These are phyloP conservation scores for Sparus aurata DNA, from an alignment of 2,797 vertebrate genomes.

Conservation along the genomic window DNA sequence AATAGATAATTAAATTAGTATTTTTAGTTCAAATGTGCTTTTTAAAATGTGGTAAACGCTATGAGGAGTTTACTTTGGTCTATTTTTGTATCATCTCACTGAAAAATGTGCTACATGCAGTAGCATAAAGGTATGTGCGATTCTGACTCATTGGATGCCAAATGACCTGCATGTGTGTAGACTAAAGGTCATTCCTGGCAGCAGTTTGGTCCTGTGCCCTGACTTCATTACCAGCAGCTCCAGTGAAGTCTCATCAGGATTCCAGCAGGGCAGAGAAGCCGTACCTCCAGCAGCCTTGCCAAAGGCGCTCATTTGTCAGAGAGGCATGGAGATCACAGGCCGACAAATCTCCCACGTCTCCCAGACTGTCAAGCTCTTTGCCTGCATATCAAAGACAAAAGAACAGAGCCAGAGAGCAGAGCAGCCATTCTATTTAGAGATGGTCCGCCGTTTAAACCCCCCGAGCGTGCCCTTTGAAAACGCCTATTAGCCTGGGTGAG, in stretches of 20 bases:
- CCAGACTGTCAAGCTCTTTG: slow-evolving; percentile 81
- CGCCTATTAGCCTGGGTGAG: slow-evolving; percentile 84
- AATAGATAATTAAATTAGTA: slow-evolving; percentile 9
- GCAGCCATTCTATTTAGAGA: slow-evolving; percentile 81
- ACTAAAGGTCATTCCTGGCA: slow-evolving; percentile 77
- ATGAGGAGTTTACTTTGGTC: neutral
- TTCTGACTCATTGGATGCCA: slow-evolving; percentile 45
- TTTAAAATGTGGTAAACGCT: neutral
- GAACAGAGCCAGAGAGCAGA: slow-evolving; percentile 75
- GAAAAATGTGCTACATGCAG: slow-evolving; percentile 23
- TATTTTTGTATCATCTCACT: slow-evolving; percentile 11
- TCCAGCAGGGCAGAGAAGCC: slow-evolving; percentile 73
- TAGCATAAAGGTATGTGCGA: slow-evolving; percentile 25
- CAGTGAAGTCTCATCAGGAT: slow-evolving; percentile 79
- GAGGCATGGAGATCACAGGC: slow-evolving; percentile 85
- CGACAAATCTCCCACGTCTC: slow-evolving; percentile 85
- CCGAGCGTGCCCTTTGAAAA: slow-evolving; percentile 84
- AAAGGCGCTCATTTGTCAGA: slow-evolving; percentile 86
- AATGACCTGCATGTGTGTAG: slow-evolving; percentile 62
- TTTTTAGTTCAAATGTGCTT: neutral
- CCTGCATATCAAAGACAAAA: slow-evolving; percentile 86
- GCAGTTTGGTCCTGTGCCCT: slow-evolving; percentile 71
- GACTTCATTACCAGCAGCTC: slow-evolving; percentile 75
- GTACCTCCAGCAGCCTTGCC: slow-evolving; percentile 79
- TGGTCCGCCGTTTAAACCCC: slow-evolving; percentile 77